Conservation (phyloP, 2,888 invertebrate genomes). For the Lomographa bimaculata region DNA sequence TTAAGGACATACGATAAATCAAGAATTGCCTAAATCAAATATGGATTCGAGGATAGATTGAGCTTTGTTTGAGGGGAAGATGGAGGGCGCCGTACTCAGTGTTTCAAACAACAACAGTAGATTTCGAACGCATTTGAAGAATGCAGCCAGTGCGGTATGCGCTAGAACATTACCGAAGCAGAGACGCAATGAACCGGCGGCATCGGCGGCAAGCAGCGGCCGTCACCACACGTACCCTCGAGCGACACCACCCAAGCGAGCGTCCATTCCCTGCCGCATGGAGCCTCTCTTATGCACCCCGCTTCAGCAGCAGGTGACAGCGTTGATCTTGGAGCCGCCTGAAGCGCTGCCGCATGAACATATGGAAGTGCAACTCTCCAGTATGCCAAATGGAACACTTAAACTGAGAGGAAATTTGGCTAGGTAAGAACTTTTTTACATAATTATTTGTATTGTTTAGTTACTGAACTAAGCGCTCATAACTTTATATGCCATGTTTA, state of each 20-base stretch:
- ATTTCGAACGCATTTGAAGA: constrained; percentile 73
- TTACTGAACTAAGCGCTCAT: too few relatives aligned
- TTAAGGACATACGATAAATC: constrained; percentile 31
- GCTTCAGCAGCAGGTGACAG: constrained; percentile 44
- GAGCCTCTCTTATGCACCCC: constrained; percentile 60
- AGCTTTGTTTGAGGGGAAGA: constrained; percentile 42
- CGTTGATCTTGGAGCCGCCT: constrained; percentile 45
- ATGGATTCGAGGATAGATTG: constrained; percentile 68
- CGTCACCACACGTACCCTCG: constrained; percentile 75
- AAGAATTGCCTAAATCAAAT: constrained; percentile 37
- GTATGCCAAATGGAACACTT: constrained; percentile 51
- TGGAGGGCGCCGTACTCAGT: constrained; percentile 81
- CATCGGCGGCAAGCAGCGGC: constrained; percentile 49
- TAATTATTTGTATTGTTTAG: too few relatives aligned
- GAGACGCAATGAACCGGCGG: constrained; percentile 59
- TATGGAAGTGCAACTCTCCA: constrained; percentile 42
- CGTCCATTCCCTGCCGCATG: constrained; percentile 64
- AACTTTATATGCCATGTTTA: too few relatives aligned
- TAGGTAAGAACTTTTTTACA: constrained; percentile 57
- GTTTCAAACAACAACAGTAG: constrained; percentile 71
- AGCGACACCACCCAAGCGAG: constrained; percentile 63
- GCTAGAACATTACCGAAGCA: constrained; percentile 76
- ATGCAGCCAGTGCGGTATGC: constrained; percentile 75
- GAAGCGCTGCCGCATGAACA: constrained; percentile 48
- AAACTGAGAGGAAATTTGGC: constrained; percentile 69